phyloP scores from a whole-genome alignment of 2,113 vertebrate genomes.

The Trogon surrucura region DNA sequence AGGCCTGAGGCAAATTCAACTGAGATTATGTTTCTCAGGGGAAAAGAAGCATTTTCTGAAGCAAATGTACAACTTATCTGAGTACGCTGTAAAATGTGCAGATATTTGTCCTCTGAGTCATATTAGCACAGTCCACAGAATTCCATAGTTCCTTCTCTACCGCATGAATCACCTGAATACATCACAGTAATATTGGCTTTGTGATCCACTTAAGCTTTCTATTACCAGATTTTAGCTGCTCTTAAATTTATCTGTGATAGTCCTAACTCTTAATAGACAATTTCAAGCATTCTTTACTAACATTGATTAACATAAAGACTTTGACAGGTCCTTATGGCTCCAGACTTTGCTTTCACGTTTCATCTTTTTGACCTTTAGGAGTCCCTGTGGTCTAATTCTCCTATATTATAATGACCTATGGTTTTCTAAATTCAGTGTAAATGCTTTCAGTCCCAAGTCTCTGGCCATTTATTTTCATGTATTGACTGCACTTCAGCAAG shows the following conservation, averaged over 20 bases:
- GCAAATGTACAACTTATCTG: neutral
- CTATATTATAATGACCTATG: neutral
- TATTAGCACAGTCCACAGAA: neutral
- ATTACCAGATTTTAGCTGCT: neutral
- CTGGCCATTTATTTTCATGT: neutral
- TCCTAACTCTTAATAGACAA: neutral
- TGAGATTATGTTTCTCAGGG: neutral
- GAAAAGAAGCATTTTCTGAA: neutral
- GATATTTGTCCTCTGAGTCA: neutral
- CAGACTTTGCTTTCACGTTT: neutral
- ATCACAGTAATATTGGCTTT: neutral
- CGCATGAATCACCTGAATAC: neutral
- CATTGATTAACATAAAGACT: conserved; percentile 13
- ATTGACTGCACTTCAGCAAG: neutral
- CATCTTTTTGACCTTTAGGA: conserved; percentile 9
- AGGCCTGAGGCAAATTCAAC: neutral
- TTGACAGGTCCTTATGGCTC: neutral
- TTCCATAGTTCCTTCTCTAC: neutral
- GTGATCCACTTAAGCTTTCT: neutral
- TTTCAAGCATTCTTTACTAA: neutral
- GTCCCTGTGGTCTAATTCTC: neutral
- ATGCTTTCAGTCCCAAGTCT: neutral
- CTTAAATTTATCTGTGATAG: neutral
- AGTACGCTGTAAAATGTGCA: neutral
- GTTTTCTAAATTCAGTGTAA: neutral